Conservation (phyloP, 2,888 invertebrate species). For the Mechanitis messenoides region DNA sequence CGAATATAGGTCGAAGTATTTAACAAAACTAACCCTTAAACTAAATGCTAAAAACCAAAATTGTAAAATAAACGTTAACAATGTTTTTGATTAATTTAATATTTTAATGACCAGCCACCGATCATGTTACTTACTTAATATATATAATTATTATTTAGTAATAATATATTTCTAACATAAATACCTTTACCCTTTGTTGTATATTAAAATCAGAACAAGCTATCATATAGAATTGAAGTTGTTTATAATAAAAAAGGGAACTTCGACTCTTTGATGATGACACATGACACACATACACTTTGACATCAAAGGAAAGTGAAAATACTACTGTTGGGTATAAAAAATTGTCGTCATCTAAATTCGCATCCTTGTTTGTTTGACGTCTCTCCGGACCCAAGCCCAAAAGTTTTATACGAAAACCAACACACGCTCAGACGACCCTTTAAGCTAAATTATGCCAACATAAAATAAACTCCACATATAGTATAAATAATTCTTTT, state of each 20-base stretch:
- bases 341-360: conserved; percentile 7
- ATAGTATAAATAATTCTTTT: background rate
- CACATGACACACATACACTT: background rate
- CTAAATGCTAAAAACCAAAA: too few relatives aligned
- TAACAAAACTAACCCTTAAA: too few relatives aligned
- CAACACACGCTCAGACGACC: conserved; percentile 18
- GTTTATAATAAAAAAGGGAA: background rate
- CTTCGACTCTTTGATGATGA: background rate
- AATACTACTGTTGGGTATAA: conserved; percentile 1
- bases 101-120: too few relatives aligned
- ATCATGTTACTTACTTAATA: too few relatives aligned
- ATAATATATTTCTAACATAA: too few relatives aligned
- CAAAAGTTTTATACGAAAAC: conserved; percentile 22
- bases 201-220: too few relatives aligned
- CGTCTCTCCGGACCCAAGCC: conserved; percentile 10
- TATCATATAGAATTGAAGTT: too few relatives aligned
- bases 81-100: too few relatives aligned
- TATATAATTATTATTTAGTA: too few relatives aligned
- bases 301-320: background rate
- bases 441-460: conserved; percentile 5
- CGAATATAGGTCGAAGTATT: too few relatives aligned
- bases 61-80: too few relatives aligned
- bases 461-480: background rate
- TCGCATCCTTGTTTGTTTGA: conserved; percentile 11
- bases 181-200: too few relatives aligned